Conservation (phyloP, 2,797 vertebrate species). For the Pipistrellus pipistrellus region DNA sequence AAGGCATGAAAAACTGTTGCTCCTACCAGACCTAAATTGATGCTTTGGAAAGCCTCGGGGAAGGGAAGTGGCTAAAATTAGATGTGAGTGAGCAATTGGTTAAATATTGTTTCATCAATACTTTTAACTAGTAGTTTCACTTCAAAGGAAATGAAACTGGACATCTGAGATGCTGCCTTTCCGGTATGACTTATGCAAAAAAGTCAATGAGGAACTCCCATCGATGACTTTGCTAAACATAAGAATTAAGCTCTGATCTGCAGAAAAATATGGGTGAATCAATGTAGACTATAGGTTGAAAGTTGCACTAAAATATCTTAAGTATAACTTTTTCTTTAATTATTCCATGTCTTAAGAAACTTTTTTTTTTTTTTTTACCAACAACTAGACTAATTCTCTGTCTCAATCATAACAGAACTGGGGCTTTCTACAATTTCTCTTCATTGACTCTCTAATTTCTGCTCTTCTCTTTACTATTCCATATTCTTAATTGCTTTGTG, state of each 20-base stretch:
- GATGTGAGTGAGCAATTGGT: not conserved
- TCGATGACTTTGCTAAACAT: not conserved
- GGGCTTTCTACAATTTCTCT: not conserved
- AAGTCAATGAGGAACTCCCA: not conserved
- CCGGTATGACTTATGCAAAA: not conserved
- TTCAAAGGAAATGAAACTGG: conserved; percentile 54
- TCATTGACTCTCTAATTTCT: not conserved
- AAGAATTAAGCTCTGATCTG: not conserved
- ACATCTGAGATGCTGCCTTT: not conserved
- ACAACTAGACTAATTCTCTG: not conserved
- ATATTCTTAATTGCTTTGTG: not conserved
- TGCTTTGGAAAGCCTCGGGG: not conserved
- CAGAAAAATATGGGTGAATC: not conserved
- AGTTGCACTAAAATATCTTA: not conserved
- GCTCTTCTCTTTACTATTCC: not conserved
- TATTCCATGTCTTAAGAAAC: not conserved
- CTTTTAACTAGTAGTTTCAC: not conserved
- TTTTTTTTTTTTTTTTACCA: not conserved
- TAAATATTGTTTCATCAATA: conserved; percentile 7
- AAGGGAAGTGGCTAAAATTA: conserved; percentile 41
- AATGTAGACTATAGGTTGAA: not conserved
- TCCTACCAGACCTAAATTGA: not conserved
- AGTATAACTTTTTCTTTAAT: not conserved
- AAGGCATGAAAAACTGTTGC: not conserved
- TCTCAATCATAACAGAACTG: not conserved